Percentiles rank a stretch among this genome's conserved stretches.
Conservation (phyloP, 2,888 invertebrate genomes). For the Caenorhabditis wallacei region DNA sequence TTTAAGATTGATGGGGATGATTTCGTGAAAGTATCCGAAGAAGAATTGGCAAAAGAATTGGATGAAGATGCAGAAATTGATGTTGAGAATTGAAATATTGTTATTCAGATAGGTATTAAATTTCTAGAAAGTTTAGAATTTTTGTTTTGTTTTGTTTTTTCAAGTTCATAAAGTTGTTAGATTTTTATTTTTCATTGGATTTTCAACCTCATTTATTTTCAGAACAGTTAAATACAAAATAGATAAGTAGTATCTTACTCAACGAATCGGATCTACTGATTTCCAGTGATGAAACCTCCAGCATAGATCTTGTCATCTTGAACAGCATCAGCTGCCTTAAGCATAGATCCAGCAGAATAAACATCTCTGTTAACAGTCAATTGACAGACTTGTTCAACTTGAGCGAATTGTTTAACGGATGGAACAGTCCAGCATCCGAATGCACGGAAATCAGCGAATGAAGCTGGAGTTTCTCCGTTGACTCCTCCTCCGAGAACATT, state of each 20-base stretch:
- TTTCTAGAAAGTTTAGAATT: neutral
- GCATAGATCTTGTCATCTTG: constrained; percentile 36
- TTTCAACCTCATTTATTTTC: neutral
- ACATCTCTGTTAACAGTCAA: constrained; percentile 68
- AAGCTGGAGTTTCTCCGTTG: constrained; percentile 68
- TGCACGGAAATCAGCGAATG: constrained; percentile 70
- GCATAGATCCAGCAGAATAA: constrained; percentile 53
- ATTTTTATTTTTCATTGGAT: neutral
- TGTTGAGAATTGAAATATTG: constrained; percentile 2
- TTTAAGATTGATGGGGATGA: constrained; percentile 16
- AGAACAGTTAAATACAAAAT: constrained; percentile 22
- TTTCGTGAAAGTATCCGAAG: neutral
- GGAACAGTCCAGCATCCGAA: constrained; percentile 72
- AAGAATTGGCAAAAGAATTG: neutral
- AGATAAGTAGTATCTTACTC: constrained; percentile 36
- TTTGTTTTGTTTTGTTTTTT: neutral
- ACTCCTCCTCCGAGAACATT: constrained; percentile 70
- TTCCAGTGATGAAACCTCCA: constrained; percentile 32
- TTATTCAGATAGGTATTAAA: no score
- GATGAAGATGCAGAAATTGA: constrained; percentile 1
- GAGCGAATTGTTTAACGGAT: constrained; percentile 73
- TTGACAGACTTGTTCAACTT: constrained; percentile 69
- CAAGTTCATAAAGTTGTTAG: neutral
- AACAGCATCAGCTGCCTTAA: constrained; percentile 37
- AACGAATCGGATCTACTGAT: constrained; percentile 5